Evolutionary conservation across 2,888 invertebrate genomes (phyloP).

Genomic region (Hyposoter didymator): DNA sequence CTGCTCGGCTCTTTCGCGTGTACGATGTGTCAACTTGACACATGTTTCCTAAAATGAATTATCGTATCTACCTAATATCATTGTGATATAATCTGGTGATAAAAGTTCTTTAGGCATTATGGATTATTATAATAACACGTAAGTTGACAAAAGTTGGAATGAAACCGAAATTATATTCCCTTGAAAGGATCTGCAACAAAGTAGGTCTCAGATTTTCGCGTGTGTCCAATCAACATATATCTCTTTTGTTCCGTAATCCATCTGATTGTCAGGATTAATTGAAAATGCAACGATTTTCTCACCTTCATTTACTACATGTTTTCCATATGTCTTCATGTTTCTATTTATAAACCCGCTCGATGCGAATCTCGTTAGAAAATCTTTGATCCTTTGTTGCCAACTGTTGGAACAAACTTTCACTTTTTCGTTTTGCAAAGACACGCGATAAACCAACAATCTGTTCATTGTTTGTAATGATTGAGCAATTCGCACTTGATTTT

Average conservation of each 20-base stretch:
- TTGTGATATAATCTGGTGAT: constrained; percentile 62
- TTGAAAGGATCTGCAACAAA: neutral
- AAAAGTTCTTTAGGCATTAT: constrained; percentile 45
- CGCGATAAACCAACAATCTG: constrained; percentile 23
- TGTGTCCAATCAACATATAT: neutral
- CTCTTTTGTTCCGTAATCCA: constrained; percentile 14
- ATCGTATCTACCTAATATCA: constrained; percentile 69
- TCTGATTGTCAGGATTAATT: constrained; percentile 2
- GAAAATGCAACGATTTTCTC: neutral
- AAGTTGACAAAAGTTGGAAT: constrained; percentile 33
- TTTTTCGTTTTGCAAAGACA: constrained; percentile 30
- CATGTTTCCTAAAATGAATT: constrained; percentile 73
- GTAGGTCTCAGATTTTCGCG: neutral
- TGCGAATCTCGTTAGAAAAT: neutral
- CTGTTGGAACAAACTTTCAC: constrained; percentile 26
- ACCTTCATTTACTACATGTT: neutral
- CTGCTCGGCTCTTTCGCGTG: constrained; percentile 30
- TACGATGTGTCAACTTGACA: constrained; percentile 77
- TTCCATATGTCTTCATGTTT: neutral
- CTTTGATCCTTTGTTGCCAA: constrained; percentile 11
- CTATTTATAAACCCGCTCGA: neutral
- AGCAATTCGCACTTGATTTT: neutral
- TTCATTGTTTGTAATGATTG: constrained; percentile 24
- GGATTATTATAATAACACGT: constrained; percentile 64
- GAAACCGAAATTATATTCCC: neutral